phyloP scores from a whole-genome alignment of 2,797 vertebrate species.

The Coccyzus lansbergi region DNA sequence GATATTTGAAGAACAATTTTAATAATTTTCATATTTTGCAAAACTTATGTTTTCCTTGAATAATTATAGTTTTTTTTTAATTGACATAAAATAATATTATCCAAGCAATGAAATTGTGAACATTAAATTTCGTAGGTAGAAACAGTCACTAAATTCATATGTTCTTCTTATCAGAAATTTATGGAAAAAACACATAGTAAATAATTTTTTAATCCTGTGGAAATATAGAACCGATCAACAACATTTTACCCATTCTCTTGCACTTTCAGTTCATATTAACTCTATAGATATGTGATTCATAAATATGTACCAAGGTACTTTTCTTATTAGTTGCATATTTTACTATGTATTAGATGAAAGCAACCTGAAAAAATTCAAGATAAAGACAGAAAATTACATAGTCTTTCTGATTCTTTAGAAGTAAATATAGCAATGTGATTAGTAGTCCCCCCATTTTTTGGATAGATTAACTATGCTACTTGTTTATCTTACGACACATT shows the following conservation, averaged over 20 bases:
- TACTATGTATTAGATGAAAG: not conserved
- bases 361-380: not conserved
- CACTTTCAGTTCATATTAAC: not conserved
- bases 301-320: not conserved
- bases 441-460: not conserved
- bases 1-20: not conserved
- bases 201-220: not conserved
- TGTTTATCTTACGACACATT: not conserved
- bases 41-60: not conserved
- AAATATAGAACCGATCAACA: not conserved
- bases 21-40: not conserved
- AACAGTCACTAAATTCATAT: not conserved
- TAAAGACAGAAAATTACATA: not conserved
- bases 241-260: not conserved
- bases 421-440: not conserved
- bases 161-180: not conserved
- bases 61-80: not conserved
- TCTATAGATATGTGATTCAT: not conserved
- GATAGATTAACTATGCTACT: not conserved
- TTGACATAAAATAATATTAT: not conserved
- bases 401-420: not conserved
- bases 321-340: not conserved
- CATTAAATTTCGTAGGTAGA: not conserved
- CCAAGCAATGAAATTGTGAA: not conserved
- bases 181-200: not conserved